Evolutionary conservation across 1,140 invertebrate genomes (phyloP), one percentile per base, ranked within the genome.

Genomic region (Polypedilum vanderplanki): DNA sequence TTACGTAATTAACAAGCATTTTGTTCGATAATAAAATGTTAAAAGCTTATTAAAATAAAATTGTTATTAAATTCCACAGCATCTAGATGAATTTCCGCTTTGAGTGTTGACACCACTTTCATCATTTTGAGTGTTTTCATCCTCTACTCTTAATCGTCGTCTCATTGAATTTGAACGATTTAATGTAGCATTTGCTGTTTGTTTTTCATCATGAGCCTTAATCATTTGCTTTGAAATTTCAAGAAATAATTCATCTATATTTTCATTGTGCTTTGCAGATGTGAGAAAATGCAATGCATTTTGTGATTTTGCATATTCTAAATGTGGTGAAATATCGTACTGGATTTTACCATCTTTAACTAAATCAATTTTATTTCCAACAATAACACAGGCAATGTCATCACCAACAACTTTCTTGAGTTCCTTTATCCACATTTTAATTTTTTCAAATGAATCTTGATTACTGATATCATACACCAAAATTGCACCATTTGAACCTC

Each of bases 381-480:
- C 95, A 82, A 99, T 98, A 73, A 91, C 90, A 46, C 99, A 84
- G 78, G 91, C 90, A 77, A 98, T 93, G 78, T 98, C 93, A 79
- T 91, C 90, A 7, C 97, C 97, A 12, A 98, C 86, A 92, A 99
- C 98, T 85, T 96, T 96, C 77, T 93, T 90, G 73, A 99, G 84
- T 84, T 99, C 98, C 81, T 97, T 97, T 7, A 99, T 96, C 98
- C 98, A 99, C 82, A 91, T 97, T 86, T 98, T 97, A 0, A 97
- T 93, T 93, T 98, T 98, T 82, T 93, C 90, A 85, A 99, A 99
- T 3, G 97, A 98, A 80, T 97, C 93, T 84, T 95, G 89, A 87
- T 99, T 96, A 73, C 97, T 98, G 73, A 99, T 98, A 84, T 99
- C 98, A 84, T 99, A 99, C 7, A 99, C 97, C 76, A 99, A 87